phyloP scores from a whole-genome alignment of 2,113 vertebrate species.

The Vulpes lagopus region DNA sequence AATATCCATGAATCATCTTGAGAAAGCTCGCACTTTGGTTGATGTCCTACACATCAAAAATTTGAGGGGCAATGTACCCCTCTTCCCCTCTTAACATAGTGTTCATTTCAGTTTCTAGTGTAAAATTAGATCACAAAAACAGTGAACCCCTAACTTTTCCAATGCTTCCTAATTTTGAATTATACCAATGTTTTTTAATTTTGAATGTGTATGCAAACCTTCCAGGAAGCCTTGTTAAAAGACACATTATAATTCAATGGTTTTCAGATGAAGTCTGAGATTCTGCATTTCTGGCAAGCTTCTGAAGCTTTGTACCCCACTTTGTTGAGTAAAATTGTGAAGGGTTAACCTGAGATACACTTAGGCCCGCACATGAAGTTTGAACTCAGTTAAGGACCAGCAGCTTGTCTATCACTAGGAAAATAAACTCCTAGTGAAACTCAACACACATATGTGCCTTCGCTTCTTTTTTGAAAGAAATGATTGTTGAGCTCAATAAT shows the following conservation, averaged over 20 bases:
- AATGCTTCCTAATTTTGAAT: background rate
- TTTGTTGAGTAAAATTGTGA: background rate
- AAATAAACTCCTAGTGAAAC: background rate
- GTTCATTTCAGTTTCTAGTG: conserved; percentile 5
- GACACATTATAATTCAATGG: background rate
- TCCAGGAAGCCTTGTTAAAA: background rate
- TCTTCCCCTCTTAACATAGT: background rate
- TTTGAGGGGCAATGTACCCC: background rate
- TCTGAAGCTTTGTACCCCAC: background rate
- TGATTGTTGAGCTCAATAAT: background rate
- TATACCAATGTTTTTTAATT: background rate
- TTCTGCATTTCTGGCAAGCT: background rate
- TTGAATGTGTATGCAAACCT: background rate
- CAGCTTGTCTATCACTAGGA: background rate
- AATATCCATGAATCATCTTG: conserved; percentile 57
- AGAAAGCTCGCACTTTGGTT: background rate
- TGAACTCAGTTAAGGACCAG: background rate
- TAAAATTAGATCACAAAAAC: conserved; percentile 11
- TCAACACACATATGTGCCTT: background rate
- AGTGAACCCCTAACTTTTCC: background rate
- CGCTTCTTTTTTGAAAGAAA: background rate
- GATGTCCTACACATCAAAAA: background rate
- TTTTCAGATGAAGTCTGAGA: background rate
- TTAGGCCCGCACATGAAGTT: background rate
- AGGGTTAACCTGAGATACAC: background rate